A percentile compares a stretch with the other conserved stretches of the same genome.
Conservation (phyloP, 2,888 invertebrate genomes). For the Hirtodrosophila cameraria region DNA sequence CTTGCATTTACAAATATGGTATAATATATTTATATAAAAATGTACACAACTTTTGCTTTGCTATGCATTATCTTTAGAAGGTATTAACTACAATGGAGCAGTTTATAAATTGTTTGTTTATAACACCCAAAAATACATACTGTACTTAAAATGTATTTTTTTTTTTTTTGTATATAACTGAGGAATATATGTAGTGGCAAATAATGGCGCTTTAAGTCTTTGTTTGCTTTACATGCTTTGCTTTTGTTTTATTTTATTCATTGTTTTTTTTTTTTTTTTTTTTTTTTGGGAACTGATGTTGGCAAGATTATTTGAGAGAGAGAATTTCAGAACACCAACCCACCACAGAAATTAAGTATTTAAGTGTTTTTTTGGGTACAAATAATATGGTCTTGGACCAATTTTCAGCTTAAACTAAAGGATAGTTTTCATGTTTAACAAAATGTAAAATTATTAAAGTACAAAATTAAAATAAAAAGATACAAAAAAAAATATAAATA, state of each 20-base stretch:
- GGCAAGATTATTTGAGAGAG: slow-evolving; percentile 70
- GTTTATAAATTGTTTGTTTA: slow-evolving; percentile 30
- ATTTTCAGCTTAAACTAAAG: slow-evolving; percentile 42
- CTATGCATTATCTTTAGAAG: slow-evolving; percentile 10
- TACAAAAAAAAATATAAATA: slow-evolving; percentile 4
- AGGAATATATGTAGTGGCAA: slow-evolving; percentile 58
- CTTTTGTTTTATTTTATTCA: slow-evolving; percentile 6
- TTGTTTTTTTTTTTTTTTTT: slow-evolving; percentile 3
- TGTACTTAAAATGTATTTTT: slow-evolving; percentile 25
- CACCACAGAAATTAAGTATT: slow-evolving; percentile 34
- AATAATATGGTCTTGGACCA: slow-evolving; percentile 67
- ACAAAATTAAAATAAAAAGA: slow-evolving; percentile 31
- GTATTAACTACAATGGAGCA: slow-evolving; percentile 36
- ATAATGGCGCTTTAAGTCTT: slow-evolving; percentile 74
- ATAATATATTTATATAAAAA: slow-evolving; percentile 50
- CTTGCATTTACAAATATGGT: slow-evolving; percentile 62
- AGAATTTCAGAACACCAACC: slow-evolving; percentile 58
- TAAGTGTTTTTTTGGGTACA: slow-evolving; percentile 26
- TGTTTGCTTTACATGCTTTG: slow-evolving; percentile 56
- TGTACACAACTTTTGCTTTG: slow-evolving; percentile 56
- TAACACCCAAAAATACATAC: slow-evolving; percentile 35
- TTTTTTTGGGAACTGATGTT: slow-evolving; percentile 45
- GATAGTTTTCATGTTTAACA: slow-evolving; percentile 43
- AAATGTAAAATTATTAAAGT: slow-evolving; percentile 21
- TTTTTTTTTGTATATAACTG: slow-evolving; percentile 35